These are phyloP conservation scores for Agrypnia vestita DNA, from an alignment of 1,140 invertebrate genomes.

Conservation along the genomic window DNA sequence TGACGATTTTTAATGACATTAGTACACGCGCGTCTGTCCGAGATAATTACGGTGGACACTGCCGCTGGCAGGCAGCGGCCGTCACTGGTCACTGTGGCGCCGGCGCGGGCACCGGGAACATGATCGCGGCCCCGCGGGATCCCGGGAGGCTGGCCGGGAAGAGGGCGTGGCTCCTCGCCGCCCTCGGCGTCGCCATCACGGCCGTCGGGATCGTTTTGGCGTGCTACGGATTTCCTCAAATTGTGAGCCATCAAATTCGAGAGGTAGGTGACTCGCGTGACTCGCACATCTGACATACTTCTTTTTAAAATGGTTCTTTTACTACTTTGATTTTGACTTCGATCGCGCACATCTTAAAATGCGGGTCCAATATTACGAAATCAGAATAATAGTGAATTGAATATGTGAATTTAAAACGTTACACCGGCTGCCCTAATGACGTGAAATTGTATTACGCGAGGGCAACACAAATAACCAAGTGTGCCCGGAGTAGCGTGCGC, in stretches of 20 bases:
- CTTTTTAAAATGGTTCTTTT: no score
- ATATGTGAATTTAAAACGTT: no score
- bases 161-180: conserved; percentile 45
- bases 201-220: conserved; percentile 57
- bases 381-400: no score
- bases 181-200: conserved; percentile 46
- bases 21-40: conserved; percentile 8
- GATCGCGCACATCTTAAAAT: no score
- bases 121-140: neutral
- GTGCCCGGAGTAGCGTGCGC: no score
- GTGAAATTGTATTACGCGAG: no score
- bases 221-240: conserved; percentile 59
- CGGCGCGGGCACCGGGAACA: neutral
- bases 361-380: no score
- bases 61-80: neutral
- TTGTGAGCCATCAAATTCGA: conserved; percentile 51
- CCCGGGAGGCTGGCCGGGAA: neutral
- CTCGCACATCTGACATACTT: no score
- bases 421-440: no score
- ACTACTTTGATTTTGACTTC: no score
- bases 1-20: neutral
- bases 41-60: neutral
- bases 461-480: no score
- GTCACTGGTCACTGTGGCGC: neutral
- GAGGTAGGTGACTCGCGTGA: conserved; percentile 54